Evolutionary conservation across 2,888 invertebrate species (phyloP), one percentile per base, ranked within the genome.

Genomic region (Phortica okadai): DNA sequence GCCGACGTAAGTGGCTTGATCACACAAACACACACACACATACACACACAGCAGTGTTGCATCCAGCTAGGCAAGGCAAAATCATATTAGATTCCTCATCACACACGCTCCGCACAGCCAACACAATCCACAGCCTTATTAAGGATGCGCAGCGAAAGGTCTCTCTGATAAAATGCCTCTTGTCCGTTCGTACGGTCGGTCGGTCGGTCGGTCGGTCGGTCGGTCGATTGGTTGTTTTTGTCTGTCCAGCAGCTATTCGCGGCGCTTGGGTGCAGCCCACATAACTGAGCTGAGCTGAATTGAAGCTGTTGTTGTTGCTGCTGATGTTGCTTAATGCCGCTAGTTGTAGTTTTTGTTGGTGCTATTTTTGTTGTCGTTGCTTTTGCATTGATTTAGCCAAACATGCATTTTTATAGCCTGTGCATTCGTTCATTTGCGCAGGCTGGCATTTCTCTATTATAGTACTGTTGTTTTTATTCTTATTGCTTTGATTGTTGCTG

Each of bases 351-450:
- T 75, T 74, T 77, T 78, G 75, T 72, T 77, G 77, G 10, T 74
- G 76, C 75, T 80, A 75, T 74, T 67, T 80, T 73, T 77, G 76
- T 80, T 81, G 84, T 79, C 82, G 86, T 70, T 72, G 54, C 21
- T 50, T 4, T 50, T 87, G 89, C 89, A 88, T 88, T 88, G 87
- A 88, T 88, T 88, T 89, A 88, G 82, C 84, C 85, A 84, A 89
- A 88, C 89, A 88, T 89, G 86, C 84, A 82, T 67, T 25, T 58
- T 58, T 45, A 72, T 56, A 72, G 56, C 50, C 50, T 50, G 41
- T 50, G 45, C 70, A 50, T 70, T 70, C 70, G 45, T 45, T 70
- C 54, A 25, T 54, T 33, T 66, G 66, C 50, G 16, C 45, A n/a
- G 67, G 44, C n/a, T 10, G 54, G 41, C 16, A 56, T 69, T 75